These are phyloP conservation scores for Apodemus sylvaticus DNA, from an alignment of 2,113 vertebrate species.

Conservation along the genomic window DNA sequence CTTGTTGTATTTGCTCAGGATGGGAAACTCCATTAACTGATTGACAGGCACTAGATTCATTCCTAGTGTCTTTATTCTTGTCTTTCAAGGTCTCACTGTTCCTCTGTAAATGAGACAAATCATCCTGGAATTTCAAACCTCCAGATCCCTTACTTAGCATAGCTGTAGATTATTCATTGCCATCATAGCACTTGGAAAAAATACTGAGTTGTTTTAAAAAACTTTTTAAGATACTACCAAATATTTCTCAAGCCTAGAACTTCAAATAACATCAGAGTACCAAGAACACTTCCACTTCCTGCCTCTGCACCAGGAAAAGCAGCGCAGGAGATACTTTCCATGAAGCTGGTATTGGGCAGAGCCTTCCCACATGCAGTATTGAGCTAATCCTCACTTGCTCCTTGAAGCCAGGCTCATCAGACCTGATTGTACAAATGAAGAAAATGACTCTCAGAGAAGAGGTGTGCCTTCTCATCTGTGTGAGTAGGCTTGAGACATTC, in stretches of 20 bases:
- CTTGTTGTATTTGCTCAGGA: not conserved
- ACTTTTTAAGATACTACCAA: not conserved
- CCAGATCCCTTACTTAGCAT: not conserved
- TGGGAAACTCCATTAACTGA: not conserved
- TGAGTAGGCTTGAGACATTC: slow-evolving; percentile 14
- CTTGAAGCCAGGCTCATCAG: not conserved
- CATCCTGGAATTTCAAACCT: not conserved
- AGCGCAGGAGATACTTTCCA: not conserved
- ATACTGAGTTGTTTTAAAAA: not conserved
- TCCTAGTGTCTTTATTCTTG: not conserved
- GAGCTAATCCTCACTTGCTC: not conserved
- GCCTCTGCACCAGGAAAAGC: not conserved
- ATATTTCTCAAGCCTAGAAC: not conserved
- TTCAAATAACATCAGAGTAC: not conserved
- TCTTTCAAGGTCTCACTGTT: not conserved
- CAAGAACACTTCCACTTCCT: not conserved
- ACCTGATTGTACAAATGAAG: not conserved
- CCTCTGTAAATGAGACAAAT: not conserved
- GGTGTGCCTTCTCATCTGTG: not conserved
- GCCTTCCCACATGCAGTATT: not conserved
- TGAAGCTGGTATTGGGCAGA: not conserved
- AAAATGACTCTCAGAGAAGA: not conserved
- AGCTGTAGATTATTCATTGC: not conserved
- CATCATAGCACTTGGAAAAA: slow-evolving; percentile 25
- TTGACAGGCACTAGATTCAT: not conserved